Conservation (phyloP, 2,888 invertebrate species). For the Matsumyia berberina region DNA sequence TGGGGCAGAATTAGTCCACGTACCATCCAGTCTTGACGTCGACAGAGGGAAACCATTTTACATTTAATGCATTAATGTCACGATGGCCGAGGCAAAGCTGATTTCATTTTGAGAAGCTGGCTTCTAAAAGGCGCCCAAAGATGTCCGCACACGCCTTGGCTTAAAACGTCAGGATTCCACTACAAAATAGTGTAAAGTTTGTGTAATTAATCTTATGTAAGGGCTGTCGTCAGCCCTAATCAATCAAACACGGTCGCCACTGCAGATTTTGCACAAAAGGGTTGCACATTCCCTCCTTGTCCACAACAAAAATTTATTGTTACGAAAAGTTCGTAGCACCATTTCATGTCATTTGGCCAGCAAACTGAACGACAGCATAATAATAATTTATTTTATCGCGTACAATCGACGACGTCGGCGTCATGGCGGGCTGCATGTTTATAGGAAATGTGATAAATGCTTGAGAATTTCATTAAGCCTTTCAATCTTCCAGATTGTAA, state of each 20-base stretch:
- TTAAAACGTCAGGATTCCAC: too few species aligned
- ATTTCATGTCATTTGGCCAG: neutral
- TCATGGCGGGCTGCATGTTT: slow-evolving; percentile 19
- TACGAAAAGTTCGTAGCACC: neutral
- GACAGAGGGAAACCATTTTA: too few species aligned
- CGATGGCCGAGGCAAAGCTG: too few species aligned
- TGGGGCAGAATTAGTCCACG: too few species aligned
- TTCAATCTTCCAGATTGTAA: slow-evolving; percentile 2
- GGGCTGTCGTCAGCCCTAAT: too few species aligned
- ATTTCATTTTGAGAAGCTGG: too few species aligned
- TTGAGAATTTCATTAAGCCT: slow-evolving; percentile 26
- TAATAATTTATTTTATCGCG: slow-evolving; percentile 31
- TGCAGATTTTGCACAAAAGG: neutral
- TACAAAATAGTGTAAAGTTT: too few species aligned
- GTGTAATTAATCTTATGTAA: too few species aligned
- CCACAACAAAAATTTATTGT: slow-evolving; percentile 14
- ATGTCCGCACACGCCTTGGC: too few species aligned
- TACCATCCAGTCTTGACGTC: too few species aligned
- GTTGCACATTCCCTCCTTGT: neutral
- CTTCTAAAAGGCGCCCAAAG: too few species aligned
- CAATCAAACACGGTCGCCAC: neutral
- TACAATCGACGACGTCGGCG: slow-evolving; percentile 9
- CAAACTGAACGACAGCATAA: neutral
- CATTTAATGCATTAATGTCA: too few species aligned
- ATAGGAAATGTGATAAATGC: slow-evolving; percentile 22